Base-by-base conservation (phyloP, 2,113 vertebrate genomes). In the Lates calcarifer region DNA sequence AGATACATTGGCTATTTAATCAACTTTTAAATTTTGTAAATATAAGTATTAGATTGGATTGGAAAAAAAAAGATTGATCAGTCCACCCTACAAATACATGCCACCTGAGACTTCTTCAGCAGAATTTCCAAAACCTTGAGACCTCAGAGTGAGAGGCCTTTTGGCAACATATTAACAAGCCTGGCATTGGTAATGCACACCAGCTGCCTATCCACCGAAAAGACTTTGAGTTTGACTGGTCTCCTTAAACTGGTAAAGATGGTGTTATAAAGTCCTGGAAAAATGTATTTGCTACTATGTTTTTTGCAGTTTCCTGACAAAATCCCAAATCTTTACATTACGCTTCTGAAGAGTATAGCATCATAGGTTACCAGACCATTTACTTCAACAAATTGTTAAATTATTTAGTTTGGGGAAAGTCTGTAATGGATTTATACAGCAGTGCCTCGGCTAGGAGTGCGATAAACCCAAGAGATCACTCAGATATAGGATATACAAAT, bases 111-210 rank as follows among this genome's bases (percentile, higher is more conserved):
- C 22, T 45, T 57, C n/a, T 47, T 63, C 57, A 63, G 72, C 39
- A 66, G n/a, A 67, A 35, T 56, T 49, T 49, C 24, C 18, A 9
- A 49, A 14, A 74, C 33, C 41, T 66, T 53, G 13, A 37, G 45
- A 56, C 63, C 37, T 39, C 45, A 45, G 4, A 45, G 22, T 67
- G 45, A 61, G 33, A 70, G 39, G 29, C 37, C 47, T 76, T 49
- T 51, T 63, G 24, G 65, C 58, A 76, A 49, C 60, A 69, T 69
- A 57, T 68, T 64, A 74, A 22, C 47, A 76, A 37, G 18, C 20
- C 26, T 28, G 7, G 8, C 65, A 26, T 24, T 57, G 24, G 18
- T 39, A 39, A 47, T 64, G 6, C 10, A 71, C 31, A 70, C 20
- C 15, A 49, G 18, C 73, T 76, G 47, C 31, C 35, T 55, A 17